Evolutionary conservation across 2,113 vertebrate genomes (phyloP), one percentile per base, ranked within the genome.

Genomic region (Solea senegalensis): DNA sequence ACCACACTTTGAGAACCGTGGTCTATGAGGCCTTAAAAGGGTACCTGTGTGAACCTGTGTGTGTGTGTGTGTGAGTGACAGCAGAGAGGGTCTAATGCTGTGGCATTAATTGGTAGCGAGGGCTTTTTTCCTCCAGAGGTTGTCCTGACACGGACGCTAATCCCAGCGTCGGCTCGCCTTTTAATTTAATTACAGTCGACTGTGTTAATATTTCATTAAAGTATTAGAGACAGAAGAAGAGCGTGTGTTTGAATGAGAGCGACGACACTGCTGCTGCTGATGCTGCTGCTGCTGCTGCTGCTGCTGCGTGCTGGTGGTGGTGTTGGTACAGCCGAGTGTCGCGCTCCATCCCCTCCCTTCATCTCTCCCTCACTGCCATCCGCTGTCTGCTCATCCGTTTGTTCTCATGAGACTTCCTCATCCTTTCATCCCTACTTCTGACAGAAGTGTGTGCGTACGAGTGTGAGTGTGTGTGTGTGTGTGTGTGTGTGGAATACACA

Each of bases 131-230:
- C 85, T 83, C 82, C 80, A 86, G 74, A 74, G 76, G 82, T 80
- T 86, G 84, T 82, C 80, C 82, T 48, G 74, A 82, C 89, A 85
- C 79, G 82, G 75, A 72, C 61, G 44, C 80, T 88, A 88, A 87
- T 91, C 86, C 82, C 73, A 65, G 55, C 55, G 76, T 72, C 43
- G 39, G 83, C 75, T 86, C 84, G 78, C 88, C 79, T 88, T 87
- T 92, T 92, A 88, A 93, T 92, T 90, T 89, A 91, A 93, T 93
- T 92, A 89, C 86, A 89, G 73, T 86, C 85, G 78, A 85, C 72
- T 78, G 81, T 81, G 90, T 92, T 92, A 92, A 91, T 91, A 90
- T 89, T 91, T 91, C 83, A 92, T 92, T 89, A 91, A 85, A 87
- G 81, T 86, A 90, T 93, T 91, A 91, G 81, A 77, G 72, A 21